These are phyloP conservation scores for Rhagoletis zephyria DNA, from an alignment of 1,140 invertebrate species.

Conservation along the genomic window DNA sequence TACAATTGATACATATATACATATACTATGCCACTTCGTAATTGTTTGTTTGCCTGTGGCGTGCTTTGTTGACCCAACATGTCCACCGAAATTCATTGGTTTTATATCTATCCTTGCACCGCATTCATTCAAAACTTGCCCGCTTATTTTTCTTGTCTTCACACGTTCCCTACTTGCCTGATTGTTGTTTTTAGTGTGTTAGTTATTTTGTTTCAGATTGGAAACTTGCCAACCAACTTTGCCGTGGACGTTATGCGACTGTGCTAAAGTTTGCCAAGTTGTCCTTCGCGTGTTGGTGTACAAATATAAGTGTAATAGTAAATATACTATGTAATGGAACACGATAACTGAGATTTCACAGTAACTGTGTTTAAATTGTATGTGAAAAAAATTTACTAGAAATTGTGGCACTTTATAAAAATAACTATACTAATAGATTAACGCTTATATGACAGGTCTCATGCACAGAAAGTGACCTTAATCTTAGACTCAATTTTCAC, in stretches of 20 bases:
- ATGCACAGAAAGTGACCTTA: too few relatives aligned
- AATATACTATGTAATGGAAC: not conserved
- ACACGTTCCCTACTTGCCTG: not conserved
- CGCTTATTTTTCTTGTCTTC: not conserved
- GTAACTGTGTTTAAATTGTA: not conserved
- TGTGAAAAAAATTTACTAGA: too few relatives aligned
- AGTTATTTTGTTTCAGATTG: constrained; percentile 7
- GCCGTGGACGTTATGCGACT: not conserved
- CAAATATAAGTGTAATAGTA: too few relatives aligned
- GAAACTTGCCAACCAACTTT: not conserved
- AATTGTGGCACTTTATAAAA: too few relatives aligned
- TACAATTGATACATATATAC: too few relatives aligned
- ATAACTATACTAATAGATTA: too few relatives aligned
- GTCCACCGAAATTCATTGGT: constrained; percentile 33
- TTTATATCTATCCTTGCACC: not conserved
- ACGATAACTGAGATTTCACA: not conserved
- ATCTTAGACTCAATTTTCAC: too few relatives aligned
- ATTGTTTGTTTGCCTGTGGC: constrained; percentile 24
- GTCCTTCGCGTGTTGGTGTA: not conserved
- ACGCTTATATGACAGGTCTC: too few relatives aligned
- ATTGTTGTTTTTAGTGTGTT: not conserved
- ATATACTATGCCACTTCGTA: not conserved
- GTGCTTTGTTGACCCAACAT: not conserved
- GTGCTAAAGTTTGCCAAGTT: not conserved
- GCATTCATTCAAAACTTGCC: constrained; percentile 34